Evolutionary conservation across 2,888 invertebrate genomes (phyloP).

Genomic region (Zaprionus lineosus): DNA sequence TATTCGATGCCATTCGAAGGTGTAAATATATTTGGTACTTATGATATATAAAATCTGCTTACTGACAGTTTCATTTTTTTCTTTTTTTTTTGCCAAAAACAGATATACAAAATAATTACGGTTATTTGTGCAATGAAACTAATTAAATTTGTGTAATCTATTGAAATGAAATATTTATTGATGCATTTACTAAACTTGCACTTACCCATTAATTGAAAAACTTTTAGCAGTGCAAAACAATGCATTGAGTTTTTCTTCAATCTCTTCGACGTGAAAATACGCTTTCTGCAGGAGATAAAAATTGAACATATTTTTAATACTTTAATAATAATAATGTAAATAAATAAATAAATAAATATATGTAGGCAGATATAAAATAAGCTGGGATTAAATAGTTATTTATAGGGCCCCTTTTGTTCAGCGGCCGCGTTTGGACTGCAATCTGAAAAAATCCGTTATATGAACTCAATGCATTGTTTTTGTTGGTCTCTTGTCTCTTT

Average conservation of each 20-base stretch:
- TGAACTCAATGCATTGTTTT: no score
- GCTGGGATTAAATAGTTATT: no score
- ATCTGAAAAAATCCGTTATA: no score
- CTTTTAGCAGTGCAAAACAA: conserved; percentile 2
- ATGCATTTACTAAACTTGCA: conserved; percentile 19
- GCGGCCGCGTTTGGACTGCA: no score
- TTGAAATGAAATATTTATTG: conserved; percentile 30
- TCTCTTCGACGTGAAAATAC: background rate
- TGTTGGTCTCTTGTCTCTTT: no score
- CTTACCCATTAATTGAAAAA: conserved; percentile 25
- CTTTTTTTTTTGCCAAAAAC: no score
- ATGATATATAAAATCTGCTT: conserved; percentile 29
- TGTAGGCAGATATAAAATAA: no score
- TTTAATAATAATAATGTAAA: no score
- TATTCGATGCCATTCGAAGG: conserved; percentile 11
- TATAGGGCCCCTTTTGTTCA: no score
- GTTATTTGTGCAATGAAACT: conserved; percentile 9
- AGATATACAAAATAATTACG: background rate
- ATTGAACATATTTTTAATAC: no score
- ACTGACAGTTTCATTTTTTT: no score
- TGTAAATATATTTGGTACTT: conserved; percentile 35
- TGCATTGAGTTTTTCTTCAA: background rate
- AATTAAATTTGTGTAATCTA: conserved; percentile 41
- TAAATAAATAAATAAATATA: no score
- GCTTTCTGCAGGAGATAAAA: background rate